Evolutionary conservation across 2,797 vertebrate species (phyloP).

Genomic region (Botia kubotai): DNA sequence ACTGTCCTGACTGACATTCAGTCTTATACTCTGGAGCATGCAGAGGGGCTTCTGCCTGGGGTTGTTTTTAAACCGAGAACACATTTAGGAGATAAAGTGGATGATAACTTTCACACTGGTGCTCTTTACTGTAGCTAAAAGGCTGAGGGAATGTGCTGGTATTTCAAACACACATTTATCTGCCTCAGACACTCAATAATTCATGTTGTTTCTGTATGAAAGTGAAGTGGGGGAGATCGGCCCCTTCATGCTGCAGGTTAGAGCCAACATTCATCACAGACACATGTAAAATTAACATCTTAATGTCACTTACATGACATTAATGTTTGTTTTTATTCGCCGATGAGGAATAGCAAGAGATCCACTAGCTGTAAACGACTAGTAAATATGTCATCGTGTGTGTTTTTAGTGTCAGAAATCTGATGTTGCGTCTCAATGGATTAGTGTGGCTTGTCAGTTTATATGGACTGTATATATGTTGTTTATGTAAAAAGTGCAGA

Average conservation of each 20-base stretch:
- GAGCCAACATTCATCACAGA: slow-evolving; percentile 34
- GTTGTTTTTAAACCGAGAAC: slow-evolving; percentile 56
- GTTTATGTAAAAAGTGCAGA: slow-evolving; percentile 5
- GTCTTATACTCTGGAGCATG: neutral
- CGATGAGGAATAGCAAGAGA: neutral
- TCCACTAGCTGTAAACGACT: slow-evolving; percentile 2
- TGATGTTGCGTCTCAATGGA: slow-evolving; percentile 30
- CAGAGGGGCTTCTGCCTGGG: neutral
- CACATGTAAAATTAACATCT: slow-evolving; percentile 42
- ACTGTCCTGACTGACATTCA: slow-evolving; percentile 3
- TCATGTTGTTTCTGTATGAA: slow-evolving; percentile 63
- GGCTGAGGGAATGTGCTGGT: slow-evolving; percentile 53
- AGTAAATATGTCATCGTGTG: slow-evolving; percentile 10
- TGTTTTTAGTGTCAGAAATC: slow-evolving; percentile 18
- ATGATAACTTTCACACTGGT: slow-evolving; percentile 61
- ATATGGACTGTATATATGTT: slow-evolving; percentile 11
- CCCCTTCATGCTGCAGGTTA: neutral
- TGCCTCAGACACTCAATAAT: slow-evolving; percentile 72
- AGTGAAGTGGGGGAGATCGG: slow-evolving; percentile 60
- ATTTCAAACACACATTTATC: slow-evolving; percentile 72
- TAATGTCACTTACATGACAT: neutral
- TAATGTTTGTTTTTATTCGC: slow-evolving; percentile 29
- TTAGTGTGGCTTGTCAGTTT: neutral
- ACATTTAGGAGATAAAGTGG: slow-evolving; percentile 65
- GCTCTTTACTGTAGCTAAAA: slow-evolving; percentile 59